Base-by-base conservation (phyloP, 2,113 vertebrate genomes). In the Colius striatus region DNA sequence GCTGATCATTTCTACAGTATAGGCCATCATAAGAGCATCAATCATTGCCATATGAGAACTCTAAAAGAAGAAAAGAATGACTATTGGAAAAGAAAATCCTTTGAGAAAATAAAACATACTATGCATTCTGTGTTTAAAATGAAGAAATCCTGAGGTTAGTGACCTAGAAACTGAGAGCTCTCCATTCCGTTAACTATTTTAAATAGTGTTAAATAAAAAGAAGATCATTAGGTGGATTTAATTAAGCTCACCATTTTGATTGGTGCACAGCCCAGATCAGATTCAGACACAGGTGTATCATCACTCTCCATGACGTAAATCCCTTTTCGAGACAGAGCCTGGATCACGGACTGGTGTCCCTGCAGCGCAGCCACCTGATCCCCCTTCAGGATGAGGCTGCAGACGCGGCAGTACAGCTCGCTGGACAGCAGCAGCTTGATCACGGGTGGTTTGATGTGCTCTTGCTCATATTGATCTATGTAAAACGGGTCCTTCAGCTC, bases 1-100 rank as follows among this genome's bases (percentile, higher is more conserved):
- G 98, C 99, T 99, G 98, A 99, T 99, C 99, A 99, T 99, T 97
- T 99, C 99, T 77, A 99, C 99, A 0, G 99, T 99, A 96, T 99
- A 99, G 80, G 99, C 99, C 99, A 99, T 99, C 99, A 99, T 99
- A 13, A 99, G 98, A 50, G 99, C 98, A 58, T 99, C 99, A 22
- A 99, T 99, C 99, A 99, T 99, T 4, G 99, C 99, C 98, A 99
- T 99, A 82, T 99, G 99, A 63, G 99, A 98, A 36, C 99, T 99
- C 99, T 99, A 92, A 10, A 38, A 87, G 83, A 63, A 73, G 21
- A 83, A 84, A 84, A 79, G 4, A 72, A 19, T 11, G 5, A 60
- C 19, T 2, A 18, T 0, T 43, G 29, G 9, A 74, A 73, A 86
- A 26, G 2, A 6, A 72, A 61, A 41, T 7, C 17, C 36, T 73